Base-by-base conservation (phyloP, 2,797 vertebrate species). In the Pseudochromis fuscus region DNA sequence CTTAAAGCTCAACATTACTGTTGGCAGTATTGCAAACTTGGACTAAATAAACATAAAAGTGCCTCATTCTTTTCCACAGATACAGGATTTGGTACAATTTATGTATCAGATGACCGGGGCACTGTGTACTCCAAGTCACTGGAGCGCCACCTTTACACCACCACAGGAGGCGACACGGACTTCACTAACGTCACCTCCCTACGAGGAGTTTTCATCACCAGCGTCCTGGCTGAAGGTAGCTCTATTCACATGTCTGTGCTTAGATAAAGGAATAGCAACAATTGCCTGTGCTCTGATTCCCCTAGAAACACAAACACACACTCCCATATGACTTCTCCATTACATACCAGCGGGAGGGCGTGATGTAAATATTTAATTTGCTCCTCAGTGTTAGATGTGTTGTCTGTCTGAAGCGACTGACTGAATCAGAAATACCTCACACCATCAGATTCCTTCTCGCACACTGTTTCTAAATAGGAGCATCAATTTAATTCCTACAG, bases 141-240 rank as follows among this genome's bases (percentile, higher is more conserved):
- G 87, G 96, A 97, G 86, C 92, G 92, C 7, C 97, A 98, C 84
- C 95, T 98, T 58, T 99, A 98, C 46, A 97, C 95, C 25, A 94
- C 94, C 58, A 96, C 95, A 0, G 95, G 96, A 0, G 96, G 96
- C 0, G 96, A 97, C 59, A 98, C 96, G 0, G 97, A 98, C 85
- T 98, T 99, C 85, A 98, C 96, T 53, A 98, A 98, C 0, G 92
- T 97, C 85, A 98, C 97, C 24, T 98, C 97, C 5, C 94, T 99
- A 72, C 92, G 96, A 1, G 97, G 97, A 12, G 96, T 96, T 82
- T 98, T 95, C 79, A 94, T 97, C 82, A 96, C 96, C 73, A 98
- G 97, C 0, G 84, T 97, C 28, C 92, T 97, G 57, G 93, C 92
- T 0, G 94, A 97, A 87, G 97, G 97, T 98, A 89, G 51, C 87